A percentile compares a stretch with the other conserved stretches of the same genome.
Conservation (phyloP, 2,797 vertebrate genomes). For the Acanthis flammea region DNA sequence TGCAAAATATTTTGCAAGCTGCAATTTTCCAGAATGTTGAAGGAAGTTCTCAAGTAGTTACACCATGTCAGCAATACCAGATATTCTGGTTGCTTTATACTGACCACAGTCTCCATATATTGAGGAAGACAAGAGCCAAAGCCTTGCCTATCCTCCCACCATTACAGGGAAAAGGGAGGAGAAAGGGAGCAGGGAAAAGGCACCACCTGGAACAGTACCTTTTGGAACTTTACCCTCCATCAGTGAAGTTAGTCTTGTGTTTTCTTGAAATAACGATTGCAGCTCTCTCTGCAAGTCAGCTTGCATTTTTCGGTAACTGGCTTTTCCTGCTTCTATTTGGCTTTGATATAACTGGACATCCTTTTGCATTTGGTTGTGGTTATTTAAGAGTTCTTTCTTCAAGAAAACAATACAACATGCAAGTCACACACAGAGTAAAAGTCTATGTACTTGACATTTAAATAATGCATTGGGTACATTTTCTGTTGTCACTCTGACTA, state of each 20-base stretch:
- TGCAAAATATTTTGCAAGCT: fast-evolving
- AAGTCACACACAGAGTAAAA: not conserved
- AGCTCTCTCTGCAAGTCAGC: constrained; percentile 78
- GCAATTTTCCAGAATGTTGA: not conserved
- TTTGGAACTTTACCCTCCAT: constrained; percentile 87
- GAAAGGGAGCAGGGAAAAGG: not conserved
- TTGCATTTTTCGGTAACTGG: constrained; percentile 71
- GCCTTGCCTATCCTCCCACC: not conserved
- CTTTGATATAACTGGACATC: constrained; percentile 59
- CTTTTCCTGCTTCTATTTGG: constrained; percentile 70
- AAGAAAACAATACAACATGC: not conserved
- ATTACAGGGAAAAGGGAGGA: not conserved
- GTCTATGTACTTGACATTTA: not conserved
- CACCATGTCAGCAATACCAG: not conserved
- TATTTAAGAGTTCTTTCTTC: constrained; percentile 66
- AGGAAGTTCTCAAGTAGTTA: not conserved
- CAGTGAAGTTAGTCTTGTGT: constrained; percentile 81
- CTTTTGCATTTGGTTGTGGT: constrained; percentile 69
- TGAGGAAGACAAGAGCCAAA: not conserved
- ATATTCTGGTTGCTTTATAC: not conserved
- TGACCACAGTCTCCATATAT: not conserved
- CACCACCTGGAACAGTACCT: constrained; percentile 71
- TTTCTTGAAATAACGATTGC: constrained; percentile 82
- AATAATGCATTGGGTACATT: not conserved
- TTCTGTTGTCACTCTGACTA: not conserved